Evolutionary conservation across 2,113 vertebrate species (phyloP).

Genomic region (Callionymus lyra): DNA sequence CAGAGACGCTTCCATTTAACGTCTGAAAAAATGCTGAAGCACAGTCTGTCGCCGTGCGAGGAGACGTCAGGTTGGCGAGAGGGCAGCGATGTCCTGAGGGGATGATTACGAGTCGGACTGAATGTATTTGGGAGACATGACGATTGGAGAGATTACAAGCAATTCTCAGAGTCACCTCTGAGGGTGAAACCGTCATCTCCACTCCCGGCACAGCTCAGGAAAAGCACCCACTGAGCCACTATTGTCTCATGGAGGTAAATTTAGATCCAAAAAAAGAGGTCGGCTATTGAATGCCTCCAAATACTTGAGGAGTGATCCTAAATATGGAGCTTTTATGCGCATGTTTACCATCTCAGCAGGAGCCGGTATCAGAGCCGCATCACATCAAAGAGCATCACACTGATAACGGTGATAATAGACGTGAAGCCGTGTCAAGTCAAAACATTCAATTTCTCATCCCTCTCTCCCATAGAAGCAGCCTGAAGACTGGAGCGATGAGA

Average conservation of each 20-base stretch:
- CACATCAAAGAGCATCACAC: conserved; percentile 33
- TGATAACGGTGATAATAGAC: conserved; percentile 26
- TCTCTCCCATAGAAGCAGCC: too few species aligned
- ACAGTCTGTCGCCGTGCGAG: conserved; percentile 10
- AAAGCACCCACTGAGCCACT: conserved; percentile 12
- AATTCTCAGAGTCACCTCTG: conserved; percentile 38
- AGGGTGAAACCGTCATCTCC: conserved; percentile 27
- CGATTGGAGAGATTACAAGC: conserved; percentile 49
- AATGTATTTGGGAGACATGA: conserved; percentile 25
- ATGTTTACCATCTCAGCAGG: conserved; percentile 39
- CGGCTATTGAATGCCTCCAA: conserved; percentile 18
- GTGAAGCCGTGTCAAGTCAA: conserved; percentile 4
- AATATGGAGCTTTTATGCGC: conserved; percentile 34
- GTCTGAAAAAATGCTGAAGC: conserved; percentile 13
- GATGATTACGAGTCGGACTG: conserved; percentile 46
- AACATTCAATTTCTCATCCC: conserved; percentile 9
- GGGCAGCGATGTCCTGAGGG: conserved; percentile 44
- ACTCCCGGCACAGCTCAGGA: conserved; percentile 36
- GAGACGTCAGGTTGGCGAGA: conserved; percentile 22
- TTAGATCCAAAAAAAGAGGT: conserved; percentile 20
- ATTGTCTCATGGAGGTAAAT: conserved; percentile 38
- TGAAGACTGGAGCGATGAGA: too few species aligned
- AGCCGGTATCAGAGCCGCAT: conserved; percentile 44
- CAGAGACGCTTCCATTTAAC: conserved; percentile 11
- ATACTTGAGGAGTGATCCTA: conserved; percentile 32